Percentiles rank a stretch among this genome's conserved stretches.
phyloP scores from a whole-genome alignment of 92 coral and sea anemone genomes.

The Epizoanthus illoricatus region DNA sequence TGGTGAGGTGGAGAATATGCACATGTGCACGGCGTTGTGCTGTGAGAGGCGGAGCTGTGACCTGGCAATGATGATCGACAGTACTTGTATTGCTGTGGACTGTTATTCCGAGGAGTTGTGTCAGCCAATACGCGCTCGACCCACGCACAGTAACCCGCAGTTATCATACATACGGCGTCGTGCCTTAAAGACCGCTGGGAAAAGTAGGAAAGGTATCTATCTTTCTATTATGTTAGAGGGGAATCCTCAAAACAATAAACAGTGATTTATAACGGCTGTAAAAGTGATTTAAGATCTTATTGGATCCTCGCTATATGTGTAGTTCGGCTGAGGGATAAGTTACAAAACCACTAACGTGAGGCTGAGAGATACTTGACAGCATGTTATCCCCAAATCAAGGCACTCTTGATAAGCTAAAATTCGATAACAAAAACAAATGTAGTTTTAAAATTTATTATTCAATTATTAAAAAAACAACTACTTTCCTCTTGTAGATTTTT shows the following conservation, averaged over 20 bases:
- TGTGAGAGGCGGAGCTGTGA: slow-evolving; percentile 90
- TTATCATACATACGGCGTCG: slow-evolving; percentile 86
- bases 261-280: neutral
- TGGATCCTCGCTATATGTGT: neutral
- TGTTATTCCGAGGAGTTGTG: slow-evolving; percentile 92
- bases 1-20: slow-evolving; percentile 96
- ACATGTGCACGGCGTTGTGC: slow-evolving; percentile 96
- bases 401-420: too few species aligned
- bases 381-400: too few species aligned
- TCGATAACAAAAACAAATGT: too few species aligned
- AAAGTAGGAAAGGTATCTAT: slow-evolving; percentile 39
- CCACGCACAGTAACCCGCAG: slow-evolving; percentile 81
- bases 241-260: too few species aligned
- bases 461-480: too few species aligned
- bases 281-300: neutral
- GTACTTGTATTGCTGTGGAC: slow-evolving; percentile 92
- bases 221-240: neutral
- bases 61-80: slow-evolving; percentile 94
- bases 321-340: too few species aligned
- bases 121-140: slow-evolving; percentile 88
- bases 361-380: too few species aligned
- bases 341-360: too few species aligned
- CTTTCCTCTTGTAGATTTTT: too few species aligned
- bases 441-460: too few species aligned
- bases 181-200: slow-evolving; percentile 67